These are phyloP conservation scores for Chloroceryle aenea DNA, from an alignment of 2,113 vertebrate genomes.

Conservation along the genomic window DNA sequence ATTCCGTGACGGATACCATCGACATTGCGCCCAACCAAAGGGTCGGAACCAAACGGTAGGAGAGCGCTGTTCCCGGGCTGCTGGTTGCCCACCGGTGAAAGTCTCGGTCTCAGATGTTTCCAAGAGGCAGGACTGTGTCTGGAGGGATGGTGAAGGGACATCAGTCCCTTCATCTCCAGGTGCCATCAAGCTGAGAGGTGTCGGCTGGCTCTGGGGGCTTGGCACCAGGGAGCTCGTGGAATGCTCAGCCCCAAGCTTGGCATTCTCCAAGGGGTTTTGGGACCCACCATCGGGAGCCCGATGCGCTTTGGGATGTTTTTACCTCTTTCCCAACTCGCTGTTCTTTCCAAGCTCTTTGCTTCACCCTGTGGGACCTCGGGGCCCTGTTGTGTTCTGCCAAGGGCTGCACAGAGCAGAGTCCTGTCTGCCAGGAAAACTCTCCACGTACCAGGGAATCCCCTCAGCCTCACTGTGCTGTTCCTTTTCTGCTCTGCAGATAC, in stretches of 20 bases:
- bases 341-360: neutral
- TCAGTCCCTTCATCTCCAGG: neutral
- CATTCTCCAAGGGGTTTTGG: neutral
- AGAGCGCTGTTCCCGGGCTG: neutral
- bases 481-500: slow-evolving; percentile 80
- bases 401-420: neutral
- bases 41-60: slow-evolving; percentile 95
- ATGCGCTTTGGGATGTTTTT: neutral
- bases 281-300: neutral
- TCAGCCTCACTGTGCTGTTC: neutral
- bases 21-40: slow-evolving; percentile 97
- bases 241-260: too few relatives aligned
- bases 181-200: neutral
- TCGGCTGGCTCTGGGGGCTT: neutral
- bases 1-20: slow-evolving; percentile 94
- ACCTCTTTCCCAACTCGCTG: neutral
- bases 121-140: neutral
- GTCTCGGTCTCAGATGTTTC: neutral
- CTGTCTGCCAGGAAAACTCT: neutral
- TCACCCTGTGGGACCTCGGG: fast-evolving
- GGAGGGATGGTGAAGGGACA: fast-evolving
- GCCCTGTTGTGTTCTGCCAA: neutral
- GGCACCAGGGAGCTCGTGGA: neutral
- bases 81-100: neutral
- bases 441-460: neutral